These are phyloP conservation scores for Chauna torquata DNA, from an alignment of 2,113 vertebrate genomes.

Conservation along the genomic window DNA sequence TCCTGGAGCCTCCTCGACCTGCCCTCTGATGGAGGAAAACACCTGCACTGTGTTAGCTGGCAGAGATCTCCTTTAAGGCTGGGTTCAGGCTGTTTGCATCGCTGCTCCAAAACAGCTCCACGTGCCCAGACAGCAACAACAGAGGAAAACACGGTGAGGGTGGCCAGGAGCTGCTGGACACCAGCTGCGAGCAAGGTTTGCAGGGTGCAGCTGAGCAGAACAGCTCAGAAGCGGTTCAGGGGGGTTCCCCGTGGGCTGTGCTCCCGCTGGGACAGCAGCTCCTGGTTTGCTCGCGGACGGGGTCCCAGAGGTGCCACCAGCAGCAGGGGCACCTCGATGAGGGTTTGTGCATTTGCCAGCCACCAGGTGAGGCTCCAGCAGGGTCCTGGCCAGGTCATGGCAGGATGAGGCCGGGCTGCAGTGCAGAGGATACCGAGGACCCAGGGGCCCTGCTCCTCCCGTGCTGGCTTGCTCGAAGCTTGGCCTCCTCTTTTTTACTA, in stretches of 20 bases:
- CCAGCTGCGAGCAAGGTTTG: background rate
- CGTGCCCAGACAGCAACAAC: background rate
- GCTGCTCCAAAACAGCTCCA: background rate
- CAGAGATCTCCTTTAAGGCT: background rate
- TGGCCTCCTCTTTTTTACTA: background rate
- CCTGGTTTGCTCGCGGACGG: background rate
- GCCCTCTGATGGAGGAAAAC: background rate
- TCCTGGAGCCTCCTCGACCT: background rate
- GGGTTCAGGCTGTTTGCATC: background rate
- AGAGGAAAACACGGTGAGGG: background rate
- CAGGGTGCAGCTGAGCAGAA: background rate
- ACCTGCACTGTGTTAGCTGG: background rate
- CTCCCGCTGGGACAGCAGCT: background rate
- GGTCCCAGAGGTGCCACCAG: background rate
- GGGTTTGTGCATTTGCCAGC: background rate
- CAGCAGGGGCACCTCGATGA: background rate
- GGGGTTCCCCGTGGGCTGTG: accelerated
- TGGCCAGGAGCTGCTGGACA: background rate
- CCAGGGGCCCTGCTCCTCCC: background rate
- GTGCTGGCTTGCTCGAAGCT: background rate
- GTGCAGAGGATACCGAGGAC: background rate
- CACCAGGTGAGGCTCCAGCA: background rate
- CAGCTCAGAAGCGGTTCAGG: background rate
- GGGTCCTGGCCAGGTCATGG: background rate
- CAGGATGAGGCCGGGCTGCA: background rate